Evolutionary conservation across 2,888 invertebrate genomes (phyloP).

Genomic region (Euzetes globulus): DNA sequence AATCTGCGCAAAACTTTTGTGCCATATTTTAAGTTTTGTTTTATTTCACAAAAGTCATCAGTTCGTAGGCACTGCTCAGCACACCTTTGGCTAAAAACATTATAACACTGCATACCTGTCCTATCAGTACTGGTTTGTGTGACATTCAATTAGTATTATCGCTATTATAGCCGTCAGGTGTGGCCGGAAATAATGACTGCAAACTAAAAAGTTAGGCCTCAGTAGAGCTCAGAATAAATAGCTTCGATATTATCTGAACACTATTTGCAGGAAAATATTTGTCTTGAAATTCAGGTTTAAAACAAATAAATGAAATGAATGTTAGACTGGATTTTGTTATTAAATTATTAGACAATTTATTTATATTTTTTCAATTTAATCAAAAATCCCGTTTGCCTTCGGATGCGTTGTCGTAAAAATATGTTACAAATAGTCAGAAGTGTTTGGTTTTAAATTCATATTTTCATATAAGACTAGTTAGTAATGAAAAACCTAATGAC

Average conservation of each 20-base stretch:
- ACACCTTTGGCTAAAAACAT: not conserved
- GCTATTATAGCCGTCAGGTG: not conserved
- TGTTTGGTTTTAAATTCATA: not conserved
- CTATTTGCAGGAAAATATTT: too few species aligned
- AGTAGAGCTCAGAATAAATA: too few species aligned
- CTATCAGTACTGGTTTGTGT: not conserved
- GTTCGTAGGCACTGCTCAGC: not conserved
- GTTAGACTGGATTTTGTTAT: not conserved
- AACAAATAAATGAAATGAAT: too few species aligned
- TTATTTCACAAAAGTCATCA: not conserved
- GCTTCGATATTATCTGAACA: too few species aligned
- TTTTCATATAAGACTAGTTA: not conserved
- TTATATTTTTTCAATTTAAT: not conserved
- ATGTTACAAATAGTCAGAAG: constrained; percentile 8
- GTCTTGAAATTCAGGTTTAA: too few species aligned
- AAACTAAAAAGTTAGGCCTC: too few species aligned
- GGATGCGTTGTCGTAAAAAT: not conserved
- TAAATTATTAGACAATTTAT: not conserved
- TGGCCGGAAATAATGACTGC: not conserved
- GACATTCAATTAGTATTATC: constrained; percentile 4
- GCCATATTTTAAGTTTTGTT: not conserved
- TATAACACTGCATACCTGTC: not conserved
- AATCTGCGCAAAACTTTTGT: constrained; percentile 1
- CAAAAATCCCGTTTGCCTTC: not conserved
- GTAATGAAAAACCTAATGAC: constrained; percentile 1